Percentiles rank a stretch among this genome's conserved stretches.
Evolutionary conservation across 2,113 vertebrate species (phyloP).

Genomic region (Psilopsiagon aurifrons): DNA sequence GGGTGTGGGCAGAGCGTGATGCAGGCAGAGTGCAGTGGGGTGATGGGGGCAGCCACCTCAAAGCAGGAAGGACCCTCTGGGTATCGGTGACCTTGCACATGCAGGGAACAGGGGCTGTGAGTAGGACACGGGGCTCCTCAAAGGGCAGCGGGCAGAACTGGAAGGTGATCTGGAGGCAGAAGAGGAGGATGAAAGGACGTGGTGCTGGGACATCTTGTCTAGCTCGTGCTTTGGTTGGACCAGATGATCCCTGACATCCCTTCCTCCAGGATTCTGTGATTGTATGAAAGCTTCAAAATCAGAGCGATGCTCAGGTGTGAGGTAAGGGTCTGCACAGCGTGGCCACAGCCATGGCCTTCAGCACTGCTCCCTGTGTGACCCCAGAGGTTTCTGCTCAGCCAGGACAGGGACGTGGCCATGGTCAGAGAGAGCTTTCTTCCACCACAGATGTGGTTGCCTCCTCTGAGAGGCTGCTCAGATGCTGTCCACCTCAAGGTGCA

Average conservation of each 20-base stretch:
- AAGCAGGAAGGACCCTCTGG: not conserved
- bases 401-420: not conserved
- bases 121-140: not conserved
- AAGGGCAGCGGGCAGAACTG: not conserved
- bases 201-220: not conserved
- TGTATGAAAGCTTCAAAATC: not conserved
- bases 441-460: rapidly evolving
- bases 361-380: rapidly evolving
- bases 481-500: not conserved
- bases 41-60: not conserved
- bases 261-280: not conserved
- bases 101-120: not conserved
- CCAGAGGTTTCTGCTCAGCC: not conserved
- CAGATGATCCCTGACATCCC: not conserved
- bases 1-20: not conserved
- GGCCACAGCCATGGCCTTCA: not conserved
- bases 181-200: not conserved
- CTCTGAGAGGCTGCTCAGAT: not conserved
- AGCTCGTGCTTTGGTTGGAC: not conserved
- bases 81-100: rapidly evolving
- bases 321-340: rapidly evolving
- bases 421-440: not conserved
- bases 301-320: not conserved
- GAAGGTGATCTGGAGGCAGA: not conserved
- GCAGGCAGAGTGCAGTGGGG: not conserved